These are phyloP conservation scores for Cephalophus harveyi DNA, from an alignment of 2,113 vertebrate species.

Conservation along the genomic window DNA sequence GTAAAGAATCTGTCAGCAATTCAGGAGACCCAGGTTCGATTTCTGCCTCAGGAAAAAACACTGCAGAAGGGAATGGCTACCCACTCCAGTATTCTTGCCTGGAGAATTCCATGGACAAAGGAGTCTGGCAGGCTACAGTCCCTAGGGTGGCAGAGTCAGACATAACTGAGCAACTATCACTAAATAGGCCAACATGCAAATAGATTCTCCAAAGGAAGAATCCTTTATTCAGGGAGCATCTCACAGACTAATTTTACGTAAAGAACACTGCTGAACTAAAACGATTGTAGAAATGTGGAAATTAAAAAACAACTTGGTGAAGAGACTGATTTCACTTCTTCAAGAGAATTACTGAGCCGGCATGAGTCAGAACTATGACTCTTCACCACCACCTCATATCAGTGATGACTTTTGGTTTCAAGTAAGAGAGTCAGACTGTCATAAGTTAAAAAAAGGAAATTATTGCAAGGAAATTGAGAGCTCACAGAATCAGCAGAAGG, in stretches of 20 bases:
- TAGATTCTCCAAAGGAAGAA: constrained; percentile 24
- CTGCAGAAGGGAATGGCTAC: background rate
- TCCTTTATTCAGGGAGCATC: background rate
- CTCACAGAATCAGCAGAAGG: background rate
- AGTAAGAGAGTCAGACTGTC: background rate
- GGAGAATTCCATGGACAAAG: background rate
- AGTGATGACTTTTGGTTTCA: constrained; percentile 19
- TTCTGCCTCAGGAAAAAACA: background rate
- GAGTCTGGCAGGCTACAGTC: background rate
- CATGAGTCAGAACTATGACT: background rate
- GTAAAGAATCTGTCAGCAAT: background rate
- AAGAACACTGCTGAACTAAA: background rate
- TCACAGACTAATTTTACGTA: background rate
- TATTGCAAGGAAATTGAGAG: background rate
- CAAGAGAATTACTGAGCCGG: background rate
- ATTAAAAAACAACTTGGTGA: background rate
- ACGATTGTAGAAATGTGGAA: background rate
- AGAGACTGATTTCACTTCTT: background rate
- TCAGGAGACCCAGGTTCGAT: background rate
- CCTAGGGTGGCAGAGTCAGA: background rate
- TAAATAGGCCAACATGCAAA: background rate
- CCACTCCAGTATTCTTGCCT: background rate
- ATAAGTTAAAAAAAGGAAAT: background rate
- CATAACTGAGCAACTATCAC: background rate
- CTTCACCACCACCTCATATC: background rate